These are phyloP conservation scores for Aleiodes sp. DNA, from an alignment of 1,140 invertebrate species.

Conservation along the genomic window DNA sequence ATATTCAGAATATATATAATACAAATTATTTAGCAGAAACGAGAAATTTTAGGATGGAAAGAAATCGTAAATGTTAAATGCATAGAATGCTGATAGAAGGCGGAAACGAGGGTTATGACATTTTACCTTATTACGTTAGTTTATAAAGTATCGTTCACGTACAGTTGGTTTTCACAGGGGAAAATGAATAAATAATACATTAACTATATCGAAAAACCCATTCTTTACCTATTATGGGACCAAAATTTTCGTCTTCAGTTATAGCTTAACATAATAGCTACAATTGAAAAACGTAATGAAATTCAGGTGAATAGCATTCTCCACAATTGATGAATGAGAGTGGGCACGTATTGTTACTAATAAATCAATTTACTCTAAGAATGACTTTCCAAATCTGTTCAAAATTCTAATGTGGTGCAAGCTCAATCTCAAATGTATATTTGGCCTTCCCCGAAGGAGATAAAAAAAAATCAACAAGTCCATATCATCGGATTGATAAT, in stretches of 20 bases:
- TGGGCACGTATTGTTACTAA: too few relatives aligned
- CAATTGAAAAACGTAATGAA: too few relatives aligned
- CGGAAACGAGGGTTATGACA: neutral
- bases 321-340: too few relatives aligned
- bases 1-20: slow-evolving; percentile 43
- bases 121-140: slow-evolving; percentile 40
- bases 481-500: slow-evolving; percentile 5
- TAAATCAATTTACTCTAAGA: too few relatives aligned
- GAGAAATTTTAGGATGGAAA: slow-evolving; percentile 21
- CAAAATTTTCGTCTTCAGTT: slow-evolving; percentile 58
- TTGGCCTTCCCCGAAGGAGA: too few relatives aligned
- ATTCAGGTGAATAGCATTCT: too few relatives aligned
- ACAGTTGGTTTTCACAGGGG: slow-evolving; percentile 34
- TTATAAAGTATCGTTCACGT: slow-evolving; percentile 37
- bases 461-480: neutral
- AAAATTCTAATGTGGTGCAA: too few relatives aligned
- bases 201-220: slow-evolving; percentile 49
- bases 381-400: too few relatives aligned
- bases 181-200: slow-evolving; percentile 24
- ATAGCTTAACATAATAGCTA: slow-evolving; percentile 17
- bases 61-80: slow-evolving; percentile 41
- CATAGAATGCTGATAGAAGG: slow-evolving; percentile 41
- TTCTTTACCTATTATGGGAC: slow-evolving; percentile 63
- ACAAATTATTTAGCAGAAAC: slow-evolving; percentile 55
- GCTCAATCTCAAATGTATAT: too few relatives aligned